phyloP scores from a whole-genome alignment of 2,113 vertebrate species.

The Clinocottus analis region DNA sequence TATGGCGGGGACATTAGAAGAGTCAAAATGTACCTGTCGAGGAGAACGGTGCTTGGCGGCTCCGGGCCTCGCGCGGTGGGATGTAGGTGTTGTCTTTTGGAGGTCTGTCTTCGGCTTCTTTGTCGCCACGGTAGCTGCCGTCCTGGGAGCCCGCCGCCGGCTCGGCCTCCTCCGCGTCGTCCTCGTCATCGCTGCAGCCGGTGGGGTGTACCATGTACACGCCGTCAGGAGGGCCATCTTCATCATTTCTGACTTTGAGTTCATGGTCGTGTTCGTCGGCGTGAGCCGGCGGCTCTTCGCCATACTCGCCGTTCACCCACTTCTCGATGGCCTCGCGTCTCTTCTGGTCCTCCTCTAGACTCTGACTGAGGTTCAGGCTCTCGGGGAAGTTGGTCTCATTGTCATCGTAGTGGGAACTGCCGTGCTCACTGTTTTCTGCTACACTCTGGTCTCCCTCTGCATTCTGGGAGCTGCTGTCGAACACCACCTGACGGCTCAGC shows the following conservation, averaged over 20 bases:
- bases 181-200: conserved; percentile 97
- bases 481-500: conserved; percentile 98
- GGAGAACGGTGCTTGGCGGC: conserved; percentile 78
- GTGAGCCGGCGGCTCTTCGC: conserved; percentile 85
- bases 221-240: conserved; percentile 91
- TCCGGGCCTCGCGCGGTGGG: conserved; percentile 73
- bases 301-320: conserved; percentile 98
- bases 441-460: conserved; percentile 86
- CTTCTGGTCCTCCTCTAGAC: conserved; percentile 93
- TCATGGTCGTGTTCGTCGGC: conserved; percentile 76
- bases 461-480: conserved; percentile 89
- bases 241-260: conserved; percentile 77
- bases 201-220: conserved; percentile 99
- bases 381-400: conserved; percentile 83
- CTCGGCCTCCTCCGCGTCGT: conserved; percentile 85
- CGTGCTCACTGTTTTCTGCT: conserved; percentile 85
- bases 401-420: conserved; percentile 86
- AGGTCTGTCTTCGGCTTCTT: conserved; percentile 84
- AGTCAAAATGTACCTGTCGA: conserved; percentile 77
- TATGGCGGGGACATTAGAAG: background rate
- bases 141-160: conserved; percentile 81
- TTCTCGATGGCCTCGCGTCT: conserved; percentile 98
- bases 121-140: conserved; percentile 84
- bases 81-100: conserved; percentile 85
- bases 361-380: conserved; percentile 84